Percentiles rank a stretch among this genome's conserved stretches.
These are phyloP conservation scores for Corythucha ciliata DNA, from an alignment of 2,888 invertebrate species.

Conservation along the genomic window DNA sequence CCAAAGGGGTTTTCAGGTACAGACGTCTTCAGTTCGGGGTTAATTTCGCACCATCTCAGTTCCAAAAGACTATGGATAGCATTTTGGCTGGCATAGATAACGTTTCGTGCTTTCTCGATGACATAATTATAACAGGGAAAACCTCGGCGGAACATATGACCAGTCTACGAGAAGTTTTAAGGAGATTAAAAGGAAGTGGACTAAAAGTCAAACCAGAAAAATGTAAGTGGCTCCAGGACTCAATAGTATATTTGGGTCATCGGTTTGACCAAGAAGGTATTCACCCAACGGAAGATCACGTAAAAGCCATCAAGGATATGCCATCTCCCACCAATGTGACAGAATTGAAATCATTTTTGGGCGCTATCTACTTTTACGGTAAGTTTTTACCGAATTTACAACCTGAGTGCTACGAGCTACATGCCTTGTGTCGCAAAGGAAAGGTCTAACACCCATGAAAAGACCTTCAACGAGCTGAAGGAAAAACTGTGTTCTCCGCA, in stretches of 20 bases:
- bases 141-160: neutral
- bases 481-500: neutral
- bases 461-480: constrained; percentile 2
- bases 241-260: constrained; percentile 2
- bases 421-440: neutral
- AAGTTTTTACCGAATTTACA: neutral
- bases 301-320: neutral
- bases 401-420: neutral
- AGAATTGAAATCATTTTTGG: constrained; percentile 1
- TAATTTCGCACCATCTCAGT: constrained; percentile 32
- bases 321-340: neutral
- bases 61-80: constrained; percentile 36
- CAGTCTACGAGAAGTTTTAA: neutral
- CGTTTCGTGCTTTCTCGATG: constrained; percentile 38
- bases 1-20: neutral
- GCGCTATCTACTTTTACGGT: neutral
- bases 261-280: constrained; percentile 4
- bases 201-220: constrained; percentile 1
- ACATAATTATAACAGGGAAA: constrained; percentile 34
- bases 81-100: constrained; percentile 36
- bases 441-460: neutral
- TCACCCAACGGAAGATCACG: neutral
- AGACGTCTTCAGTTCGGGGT: constrained; percentile 17
- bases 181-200: neutral
- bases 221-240: constrained; percentile 12